A percentile compares a stretch with the other conserved stretches of the same genome.
Conservation (phyloP, 2,797 vertebrate genomes). For the Poeciliopsis turneri region DNA sequence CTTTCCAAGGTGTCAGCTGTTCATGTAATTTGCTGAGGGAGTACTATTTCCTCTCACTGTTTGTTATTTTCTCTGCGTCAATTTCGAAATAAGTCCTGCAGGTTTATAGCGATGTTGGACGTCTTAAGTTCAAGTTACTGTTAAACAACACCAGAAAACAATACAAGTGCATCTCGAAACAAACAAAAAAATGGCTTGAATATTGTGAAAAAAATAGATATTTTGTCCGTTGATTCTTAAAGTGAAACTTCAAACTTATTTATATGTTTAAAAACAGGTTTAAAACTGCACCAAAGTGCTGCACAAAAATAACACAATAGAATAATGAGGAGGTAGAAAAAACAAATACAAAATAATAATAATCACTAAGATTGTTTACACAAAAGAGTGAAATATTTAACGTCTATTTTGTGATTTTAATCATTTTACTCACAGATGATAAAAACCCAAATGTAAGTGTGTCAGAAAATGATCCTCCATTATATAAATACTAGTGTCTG, state of each 20-base stretch:
- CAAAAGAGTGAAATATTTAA: background rate
- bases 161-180: background rate
- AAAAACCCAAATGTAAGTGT: background rate
- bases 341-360: too few relatives aligned
- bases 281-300: too few relatives aligned
- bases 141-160: background rate
- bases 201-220: too few relatives aligned
- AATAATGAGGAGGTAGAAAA: too few relatives aligned
- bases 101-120: background rate
- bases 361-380: background rate
- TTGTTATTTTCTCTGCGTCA: constrained; percentile 17
- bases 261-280: too few relatives aligned
- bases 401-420: too few relatives aligned
- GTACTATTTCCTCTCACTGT: constrained; percentile 32
- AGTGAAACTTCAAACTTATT: too few relatives aligned
- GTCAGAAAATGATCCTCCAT: background rate
- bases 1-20: constrained; percentile 12
- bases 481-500: too few relatives aligned
- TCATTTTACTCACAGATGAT: background rate
- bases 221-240: too few relatives aligned
- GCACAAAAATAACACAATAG: too few relatives aligned
- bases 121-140: background rate
- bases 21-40: constrained; percentile 37
- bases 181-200: background rate
- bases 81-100: constrained; percentile 32